Evolutionary conservation across 2,888 invertebrate genomes (phyloP).

Genomic region (Anorthoa munda): DNA sequence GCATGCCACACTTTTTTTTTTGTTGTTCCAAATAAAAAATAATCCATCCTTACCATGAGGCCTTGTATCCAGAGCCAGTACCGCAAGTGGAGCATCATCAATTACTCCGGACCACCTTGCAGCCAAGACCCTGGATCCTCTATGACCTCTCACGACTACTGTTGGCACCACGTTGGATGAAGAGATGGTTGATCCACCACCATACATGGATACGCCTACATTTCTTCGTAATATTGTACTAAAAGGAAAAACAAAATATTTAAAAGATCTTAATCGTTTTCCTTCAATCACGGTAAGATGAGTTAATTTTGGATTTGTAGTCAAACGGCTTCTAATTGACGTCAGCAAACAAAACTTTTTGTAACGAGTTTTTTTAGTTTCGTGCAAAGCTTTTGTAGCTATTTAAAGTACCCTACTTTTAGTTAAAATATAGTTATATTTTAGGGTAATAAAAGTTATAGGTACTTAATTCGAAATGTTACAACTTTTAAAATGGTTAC

Average conservation of each 20-base stretch:
- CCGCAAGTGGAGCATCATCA: constrained; percentile 86
- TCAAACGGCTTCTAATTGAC: not conserved
- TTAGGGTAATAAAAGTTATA: not conserved
- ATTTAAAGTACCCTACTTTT: not conserved
- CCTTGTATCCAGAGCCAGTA: constrained; percentile 85
- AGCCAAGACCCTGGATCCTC: constrained; percentile 85
- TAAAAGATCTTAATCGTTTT: not conserved
- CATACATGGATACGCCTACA: constrained; percentile 88
- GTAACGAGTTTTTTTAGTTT: not conserved
- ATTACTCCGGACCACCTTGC: constrained; percentile 89
- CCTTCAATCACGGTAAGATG: not conserved
- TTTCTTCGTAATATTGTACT: constrained; percentile 85
- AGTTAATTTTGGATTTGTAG: constrained; percentile 8
- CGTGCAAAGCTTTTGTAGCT: not conserved
- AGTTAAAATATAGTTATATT: not conserved
- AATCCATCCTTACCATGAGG: constrained; percentile 79
- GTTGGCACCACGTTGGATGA: constrained; percentile 81
- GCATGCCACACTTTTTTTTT: too few species aligned
- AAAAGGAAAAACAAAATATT: constrained; percentile 43
- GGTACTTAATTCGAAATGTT: too few species aligned
- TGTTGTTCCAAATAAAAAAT: not conserved
- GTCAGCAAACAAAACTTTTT: not conserved
- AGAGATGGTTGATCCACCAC: constrained; percentile 80
- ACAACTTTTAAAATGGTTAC: too few species aligned
- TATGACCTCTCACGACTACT: constrained; percentile 85